Evolutionary conservation across 2,888 invertebrate species (phyloP).

Genomic region (Ditula angustiorana): DNA sequence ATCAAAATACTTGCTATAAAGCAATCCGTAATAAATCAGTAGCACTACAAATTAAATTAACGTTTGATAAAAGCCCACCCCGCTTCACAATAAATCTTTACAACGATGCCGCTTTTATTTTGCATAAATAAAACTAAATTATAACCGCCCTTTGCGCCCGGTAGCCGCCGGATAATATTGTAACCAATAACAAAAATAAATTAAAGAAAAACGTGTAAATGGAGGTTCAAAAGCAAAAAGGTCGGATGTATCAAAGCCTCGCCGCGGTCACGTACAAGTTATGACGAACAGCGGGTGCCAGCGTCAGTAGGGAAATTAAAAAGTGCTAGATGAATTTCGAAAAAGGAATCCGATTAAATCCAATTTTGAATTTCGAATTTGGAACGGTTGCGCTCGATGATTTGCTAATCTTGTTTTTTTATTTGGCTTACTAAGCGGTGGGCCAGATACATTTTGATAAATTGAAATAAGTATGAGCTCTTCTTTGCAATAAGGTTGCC

Average conservation of each 20-base stretch:
- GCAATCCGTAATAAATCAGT: slow-evolving; percentile 28
- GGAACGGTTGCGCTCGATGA: slow-evolving; percentile 43
- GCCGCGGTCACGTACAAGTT: slow-evolving; percentile 83
- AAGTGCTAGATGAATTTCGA: slow-evolving; percentile 63
- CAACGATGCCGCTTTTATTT: slow-evolving; percentile 79
- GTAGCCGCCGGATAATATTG: slow-evolving; percentile 83
- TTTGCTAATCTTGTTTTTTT: slow-evolving; percentile 20
- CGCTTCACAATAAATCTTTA: slow-evolving; percentile 73
- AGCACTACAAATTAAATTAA: slow-evolving; percentile 44
- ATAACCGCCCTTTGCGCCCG: slow-evolving; percentile 80
- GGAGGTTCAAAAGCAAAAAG: slow-evolving; percentile 65
- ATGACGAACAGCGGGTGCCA: slow-evolving; percentile 79
- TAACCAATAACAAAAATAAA: slow-evolving; percentile 81
- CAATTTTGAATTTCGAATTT: slow-evolving; percentile 51
- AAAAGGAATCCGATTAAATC: slow-evolving; percentile 48
- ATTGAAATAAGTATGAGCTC: too few relatives aligned
- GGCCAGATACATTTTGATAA: background rate
- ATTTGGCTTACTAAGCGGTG: background rate
- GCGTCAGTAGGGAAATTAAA: slow-evolving; percentile 70
- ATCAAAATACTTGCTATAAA: background rate
- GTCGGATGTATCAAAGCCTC: slow-evolving; percentile 71
- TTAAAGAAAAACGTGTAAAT: slow-evolving; percentile 70
- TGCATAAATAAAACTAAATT: slow-evolving; percentile 84
- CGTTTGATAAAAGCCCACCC: slow-evolving; percentile 58
- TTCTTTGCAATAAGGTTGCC: too few relatives aligned